A percentile compares a stretch with the other conserved stretches of the same genome.
Conservation (phyloP, 2,888 invertebrate genomes). For the Ectemnius continuus region DNA sequence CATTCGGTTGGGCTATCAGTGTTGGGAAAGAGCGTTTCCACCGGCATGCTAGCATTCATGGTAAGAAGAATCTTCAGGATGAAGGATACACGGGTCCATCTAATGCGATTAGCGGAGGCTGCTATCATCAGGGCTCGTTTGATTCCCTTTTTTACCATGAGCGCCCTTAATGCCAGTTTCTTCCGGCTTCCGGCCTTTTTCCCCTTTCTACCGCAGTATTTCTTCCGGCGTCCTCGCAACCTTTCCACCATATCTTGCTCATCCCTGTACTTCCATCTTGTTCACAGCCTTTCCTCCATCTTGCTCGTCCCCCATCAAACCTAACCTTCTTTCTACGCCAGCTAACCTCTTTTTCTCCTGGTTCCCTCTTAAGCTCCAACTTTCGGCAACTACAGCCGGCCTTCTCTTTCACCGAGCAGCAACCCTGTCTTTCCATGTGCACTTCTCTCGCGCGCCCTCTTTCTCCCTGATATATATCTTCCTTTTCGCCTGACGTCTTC, state of each 20-base stretch:
- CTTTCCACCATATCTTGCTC: no score
- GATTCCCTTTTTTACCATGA: constrained; percentile 59
- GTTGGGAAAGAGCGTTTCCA: constrained; percentile 5
- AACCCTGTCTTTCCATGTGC: no score
- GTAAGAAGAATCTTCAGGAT: constrained; percentile 40
- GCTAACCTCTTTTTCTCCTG: no score
- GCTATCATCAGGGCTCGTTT: constrained; percentile 60
- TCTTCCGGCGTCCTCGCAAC: no score
- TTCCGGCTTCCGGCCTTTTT: neutral
- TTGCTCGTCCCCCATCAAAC: neutral
- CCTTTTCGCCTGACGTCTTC: constrained; percentile 13
- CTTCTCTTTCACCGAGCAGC: no score
- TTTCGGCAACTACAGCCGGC: no score
- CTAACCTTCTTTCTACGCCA: no score
- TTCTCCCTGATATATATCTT: constrained; percentile 26
- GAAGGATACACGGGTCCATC: constrained; percentile 58
- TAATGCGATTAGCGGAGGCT: constrained; percentile 60
- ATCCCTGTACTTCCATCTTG: neutral
- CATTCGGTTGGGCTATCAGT: constrained; percentile 22
- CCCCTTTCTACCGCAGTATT: neutral
- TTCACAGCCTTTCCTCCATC: neutral
- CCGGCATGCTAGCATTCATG: neutral
- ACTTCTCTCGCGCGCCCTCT: constrained; percentile 1
- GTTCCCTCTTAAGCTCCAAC: no score
- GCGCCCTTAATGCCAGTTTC: constrained; percentile 46